A percentile compares a stretch with the other conserved stretches of the same genome.
Evolutionary conservation across 1,140 invertebrate genomes (phyloP).

Genomic region (Harpegnathos saltator): DNA sequence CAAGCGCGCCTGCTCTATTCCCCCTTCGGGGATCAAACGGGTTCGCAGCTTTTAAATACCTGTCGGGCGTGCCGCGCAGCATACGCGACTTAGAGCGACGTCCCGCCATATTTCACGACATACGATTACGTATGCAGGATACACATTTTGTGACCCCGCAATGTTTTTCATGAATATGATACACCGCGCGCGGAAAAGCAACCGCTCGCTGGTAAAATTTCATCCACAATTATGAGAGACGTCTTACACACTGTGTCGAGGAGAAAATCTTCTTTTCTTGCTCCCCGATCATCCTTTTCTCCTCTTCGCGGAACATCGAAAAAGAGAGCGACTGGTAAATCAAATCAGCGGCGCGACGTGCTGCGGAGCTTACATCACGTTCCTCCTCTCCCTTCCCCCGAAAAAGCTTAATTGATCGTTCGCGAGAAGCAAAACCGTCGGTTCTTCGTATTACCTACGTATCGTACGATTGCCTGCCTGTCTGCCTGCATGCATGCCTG

Average conservation of each 20-base stretch:
- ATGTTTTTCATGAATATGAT: constrained; percentile 54
- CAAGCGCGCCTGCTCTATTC: neutral
- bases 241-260: too few relatives aligned
- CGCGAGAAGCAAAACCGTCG: neutral
- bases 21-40: neutral
- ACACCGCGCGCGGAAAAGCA: constrained; percentile 1
- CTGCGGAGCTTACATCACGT: neutral
- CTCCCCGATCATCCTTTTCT: too few relatives aligned
- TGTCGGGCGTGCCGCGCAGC: constrained; percentile 10
- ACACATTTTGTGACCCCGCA: neutral
- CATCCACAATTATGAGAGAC: constrained; percentile 18
- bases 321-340: neutral
- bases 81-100: constrained; percentile 20
- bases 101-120: constrained; percentile 47
- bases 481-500: constrained; percentile 9
- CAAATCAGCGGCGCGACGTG: neutral
- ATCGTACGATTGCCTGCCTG: constrained; percentile 32
- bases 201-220: constrained; percentile 64
- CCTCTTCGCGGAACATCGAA: too few relatives aligned
- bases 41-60: constrained; percentile 5
- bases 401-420: constrained; percentile 37
- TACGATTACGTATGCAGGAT: neutral
- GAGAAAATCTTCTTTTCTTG: too few relatives aligned
- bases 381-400: neutral
- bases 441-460: constrained; percentile 24